Evolutionary conservation across 2,888 invertebrate genomes (phyloP), one percentile per base, ranked within the genome.

Genomic region (Ophioninae sp.): DNA sequence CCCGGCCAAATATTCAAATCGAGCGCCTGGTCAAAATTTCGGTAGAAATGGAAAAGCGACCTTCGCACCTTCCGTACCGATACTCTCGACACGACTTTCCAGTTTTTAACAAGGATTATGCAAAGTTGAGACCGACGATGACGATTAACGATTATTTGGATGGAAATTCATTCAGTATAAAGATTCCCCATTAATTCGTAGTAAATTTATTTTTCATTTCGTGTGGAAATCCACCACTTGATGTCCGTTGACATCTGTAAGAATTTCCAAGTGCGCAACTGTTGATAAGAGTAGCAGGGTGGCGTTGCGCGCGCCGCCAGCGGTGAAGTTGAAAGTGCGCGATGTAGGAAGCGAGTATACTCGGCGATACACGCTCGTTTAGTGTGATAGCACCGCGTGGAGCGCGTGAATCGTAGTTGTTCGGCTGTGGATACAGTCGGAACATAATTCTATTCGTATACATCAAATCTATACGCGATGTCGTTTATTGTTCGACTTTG

Each of bases 381-480:
- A 13, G 57, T 59, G 70, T 41, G 59, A 72, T 72, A 72, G 59
- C 39, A 59, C 37, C 57, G 57, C 70, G 70, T 69, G 70, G 2
- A 56, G 57, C 50, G 73, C 56, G 79, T 57, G 65, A 41, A 50
- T 65, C 56, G 75, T 70, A 37, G 44, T 69, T 59, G 75, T 70
- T 59, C 65, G 70, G 61, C 65, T 57, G 50, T 30, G 30, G 30
- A 50, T 39, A 39, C 21, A 17, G 23, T 57, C 13, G 17, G 39
- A 23, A 20, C 17, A 50, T 50, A 21, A 61, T 78, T 30, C 74
- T 13, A 72, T 70, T 69, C 78, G 73, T 77, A 65, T 44, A 72
- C 79, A 68, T 83, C 62, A 78, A 80, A 74, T 61, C 20, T 21
- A 83, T 78, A 78, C 74, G 81, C 37, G 62, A 62, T 67, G 64